These are phyloP conservation scores for Melanotaenia boesemani DNA, from an alignment of 2,797 vertebrate genomes.

Conservation along the genomic window DNA sequence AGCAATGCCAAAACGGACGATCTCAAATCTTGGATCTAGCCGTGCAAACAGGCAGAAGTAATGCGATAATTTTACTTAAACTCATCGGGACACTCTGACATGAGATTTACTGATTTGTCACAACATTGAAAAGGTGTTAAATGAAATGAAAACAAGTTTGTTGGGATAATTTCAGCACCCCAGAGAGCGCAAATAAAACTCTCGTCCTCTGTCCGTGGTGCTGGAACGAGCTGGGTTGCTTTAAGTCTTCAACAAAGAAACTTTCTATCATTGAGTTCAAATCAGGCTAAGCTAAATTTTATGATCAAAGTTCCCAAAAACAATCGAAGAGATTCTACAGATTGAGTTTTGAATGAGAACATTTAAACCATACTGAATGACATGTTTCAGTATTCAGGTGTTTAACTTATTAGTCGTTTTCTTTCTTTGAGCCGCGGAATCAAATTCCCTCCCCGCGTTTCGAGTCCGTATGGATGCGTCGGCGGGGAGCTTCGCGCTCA, in stretches of 20 bases:
- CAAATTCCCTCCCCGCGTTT: slow-evolving; percentile 28
- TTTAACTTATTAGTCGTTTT: too few species aligned
- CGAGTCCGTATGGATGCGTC: slow-evolving; percentile 48
- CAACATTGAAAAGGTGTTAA: accelerated
- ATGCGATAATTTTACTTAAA: not conserved
- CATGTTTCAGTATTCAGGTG: not conserved
- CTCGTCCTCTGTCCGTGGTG: slow-evolving; percentile 30
- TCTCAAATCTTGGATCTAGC: slow-evolving; percentile 6
- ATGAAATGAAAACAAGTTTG: not conserved
- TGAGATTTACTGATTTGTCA: not conserved
- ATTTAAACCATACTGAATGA: not conserved
- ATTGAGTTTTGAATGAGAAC: not conserved
- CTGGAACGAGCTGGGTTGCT: slow-evolving; percentile 3
- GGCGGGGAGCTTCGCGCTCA: slow-evolving; percentile 55
- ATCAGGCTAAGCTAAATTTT: not conserved
- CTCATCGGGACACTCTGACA: not conserved
- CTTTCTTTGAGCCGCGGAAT: not conserved
- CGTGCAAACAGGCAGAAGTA: not conserved
- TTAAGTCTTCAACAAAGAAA: not conserved
- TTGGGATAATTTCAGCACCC: slow-evolving; percentile 26
- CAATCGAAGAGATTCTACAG: not conserved
- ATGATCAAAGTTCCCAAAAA: not conserved
- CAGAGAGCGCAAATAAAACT: slow-evolving; percentile 9
- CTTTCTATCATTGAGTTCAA: not conserved
- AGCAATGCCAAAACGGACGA: slow-evolving; percentile 1